Evolutionary conservation across 2,888 invertebrate genomes (phyloP).

Genomic region (Augochlorella aurata): DNA sequence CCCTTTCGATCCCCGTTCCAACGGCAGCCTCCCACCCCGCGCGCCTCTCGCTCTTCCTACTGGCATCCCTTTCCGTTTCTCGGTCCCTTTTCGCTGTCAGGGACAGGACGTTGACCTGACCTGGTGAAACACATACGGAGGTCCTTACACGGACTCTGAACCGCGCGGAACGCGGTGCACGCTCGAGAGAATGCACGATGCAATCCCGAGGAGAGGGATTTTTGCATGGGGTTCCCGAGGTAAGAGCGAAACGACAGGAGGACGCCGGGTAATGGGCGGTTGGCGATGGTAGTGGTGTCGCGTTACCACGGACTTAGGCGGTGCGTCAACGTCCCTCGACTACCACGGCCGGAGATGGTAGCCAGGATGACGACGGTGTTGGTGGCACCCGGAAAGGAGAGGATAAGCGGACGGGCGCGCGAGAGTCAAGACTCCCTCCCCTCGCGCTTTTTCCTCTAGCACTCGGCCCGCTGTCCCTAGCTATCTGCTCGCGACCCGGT

Average conservation of each 20-base stretch:
- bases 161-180: slow-evolving; percentile 58
- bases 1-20: slow-evolving; percentile 47
- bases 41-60: slow-evolving; percentile 36
- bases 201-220: slow-evolving; percentile 74
- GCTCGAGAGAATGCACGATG: slow-evolving; percentile 71
- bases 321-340: slow-evolving; percentile 12
- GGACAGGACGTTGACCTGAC: slow-evolving; percentile 82
- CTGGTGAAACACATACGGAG: slow-evolving; percentile 81
- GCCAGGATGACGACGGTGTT: slow-evolving; percentile 2
- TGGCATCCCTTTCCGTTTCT: slow-evolving; percentile 48
- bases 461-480: neutral
- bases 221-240: slow-evolving; percentile 71
- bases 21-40: slow-evolving; percentile 37
- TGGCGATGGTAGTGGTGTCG: slow-evolving; percentile 46
- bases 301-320: slow-evolving; percentile 25
- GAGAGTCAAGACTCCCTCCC: neutral
- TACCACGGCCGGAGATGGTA: neutral
- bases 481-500: neutral
- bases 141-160: slow-evolving; percentile 73
- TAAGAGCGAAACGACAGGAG: slow-evolving; percentile 44
- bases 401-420: slow-evolving; percentile 22
- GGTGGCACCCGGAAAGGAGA: slow-evolving; percentile 33
- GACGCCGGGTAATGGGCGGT: slow-evolving; percentile 24
- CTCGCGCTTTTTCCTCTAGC: no score
- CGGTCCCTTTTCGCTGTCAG: slow-evolving; percentile 59